phyloP scores from a whole-genome alignment of 2,113 vertebrate genomes.

The Chaetorhynchus papuensis region DNA sequence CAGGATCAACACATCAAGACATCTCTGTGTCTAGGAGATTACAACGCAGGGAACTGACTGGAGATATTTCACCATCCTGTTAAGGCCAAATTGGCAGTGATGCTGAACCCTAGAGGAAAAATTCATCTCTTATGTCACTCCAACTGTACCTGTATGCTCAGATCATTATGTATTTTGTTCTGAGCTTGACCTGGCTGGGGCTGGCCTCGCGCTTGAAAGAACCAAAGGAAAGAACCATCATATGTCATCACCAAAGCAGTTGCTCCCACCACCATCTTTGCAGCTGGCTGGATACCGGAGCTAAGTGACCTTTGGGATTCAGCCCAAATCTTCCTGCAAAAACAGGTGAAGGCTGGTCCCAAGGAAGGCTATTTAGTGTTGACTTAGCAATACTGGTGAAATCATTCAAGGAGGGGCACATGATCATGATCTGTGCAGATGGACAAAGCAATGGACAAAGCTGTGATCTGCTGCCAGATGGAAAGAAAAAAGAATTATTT shows the following conservation, averaged over 20 bases:
- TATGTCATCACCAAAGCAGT: background rate
- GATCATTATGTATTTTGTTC: background rate
- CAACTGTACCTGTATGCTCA: accelerated
- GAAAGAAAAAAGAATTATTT: background rate
- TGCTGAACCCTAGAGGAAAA: background rate
- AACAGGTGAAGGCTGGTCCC: background rate
- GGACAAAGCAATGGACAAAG: background rate
- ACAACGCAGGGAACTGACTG: background rate
- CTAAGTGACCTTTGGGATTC: background rate
- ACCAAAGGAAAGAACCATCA: background rate
- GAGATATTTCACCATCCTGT: accelerated
- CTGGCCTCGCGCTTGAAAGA: background rate
- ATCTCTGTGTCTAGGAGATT: background rate
- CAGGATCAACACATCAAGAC: background rate
- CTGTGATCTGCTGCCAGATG: background rate
- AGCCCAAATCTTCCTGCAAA: background rate
- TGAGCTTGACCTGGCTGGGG: background rate
- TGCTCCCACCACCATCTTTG: background rate
- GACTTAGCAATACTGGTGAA: background rate
- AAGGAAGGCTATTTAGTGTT: background rate
- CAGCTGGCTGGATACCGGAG: background rate
- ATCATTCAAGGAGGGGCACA: background rate
- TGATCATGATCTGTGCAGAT: background rate
- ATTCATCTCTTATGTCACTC: background rate
- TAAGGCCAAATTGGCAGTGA: background rate